phyloP scores from a whole-genome alignment of 2,113 vertebrate genomes.

The Pithys albifrons region DNA sequence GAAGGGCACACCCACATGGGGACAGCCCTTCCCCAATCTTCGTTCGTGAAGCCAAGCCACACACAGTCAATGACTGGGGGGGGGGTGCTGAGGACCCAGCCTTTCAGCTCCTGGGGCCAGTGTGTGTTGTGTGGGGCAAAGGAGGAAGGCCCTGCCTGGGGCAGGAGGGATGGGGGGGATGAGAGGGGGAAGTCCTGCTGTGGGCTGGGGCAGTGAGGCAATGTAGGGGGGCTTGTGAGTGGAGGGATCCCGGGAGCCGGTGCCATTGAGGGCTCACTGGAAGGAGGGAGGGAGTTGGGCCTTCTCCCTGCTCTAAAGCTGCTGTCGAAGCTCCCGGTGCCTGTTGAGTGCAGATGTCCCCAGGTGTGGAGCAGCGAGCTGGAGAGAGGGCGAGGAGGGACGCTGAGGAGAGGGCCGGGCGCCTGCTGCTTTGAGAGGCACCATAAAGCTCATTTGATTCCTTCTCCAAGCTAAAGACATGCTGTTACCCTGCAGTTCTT shows the following conservation, averaged over 20 bases:
- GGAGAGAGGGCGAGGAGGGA: too few species aligned
- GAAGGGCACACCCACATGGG: too few species aligned
- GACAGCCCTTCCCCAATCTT: too few species aligned
- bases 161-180: too few species aligned
- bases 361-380: neutral
- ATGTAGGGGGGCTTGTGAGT: neutral
- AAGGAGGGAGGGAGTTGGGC: neutral
- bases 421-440: too few species aligned
- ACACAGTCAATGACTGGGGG: too few species aligned
- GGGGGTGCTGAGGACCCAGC: accelerated
- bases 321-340: neutral
- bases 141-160: neutral
- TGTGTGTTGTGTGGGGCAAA: neutral
- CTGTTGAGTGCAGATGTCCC: too few species aligned
- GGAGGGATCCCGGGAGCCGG: neutral
- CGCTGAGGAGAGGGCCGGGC: neutral
- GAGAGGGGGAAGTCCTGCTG: neutral
- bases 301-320: accelerated
- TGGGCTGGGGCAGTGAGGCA: accelerated
- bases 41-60: too few species aligned
- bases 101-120: neutral
- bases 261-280: accelerated
- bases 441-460: too few species aligned
- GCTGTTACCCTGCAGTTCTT: too few species aligned
- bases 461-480: too few species aligned